Evolutionary conservation across 2,888 invertebrate species (phyloP).

Genomic region (Alsophila aescularia): DNA sequence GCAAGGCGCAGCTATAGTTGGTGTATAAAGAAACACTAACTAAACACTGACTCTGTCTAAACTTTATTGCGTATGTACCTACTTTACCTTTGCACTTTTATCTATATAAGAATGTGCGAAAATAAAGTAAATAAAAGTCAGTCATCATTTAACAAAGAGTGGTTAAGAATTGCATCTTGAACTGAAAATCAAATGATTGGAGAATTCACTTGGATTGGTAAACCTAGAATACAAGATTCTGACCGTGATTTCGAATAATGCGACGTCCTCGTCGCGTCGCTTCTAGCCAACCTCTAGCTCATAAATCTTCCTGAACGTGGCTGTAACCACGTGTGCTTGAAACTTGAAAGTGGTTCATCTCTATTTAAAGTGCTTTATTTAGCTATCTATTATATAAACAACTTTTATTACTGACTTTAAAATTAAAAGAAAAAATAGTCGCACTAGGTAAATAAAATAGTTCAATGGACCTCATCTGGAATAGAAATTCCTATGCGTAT

Average conservation of each 20-base stretch:
- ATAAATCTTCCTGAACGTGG: not conserved
- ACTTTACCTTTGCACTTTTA: too few species aligned
- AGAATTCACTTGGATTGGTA: not conserved
- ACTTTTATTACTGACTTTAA: not conserved
- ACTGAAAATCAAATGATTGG: not conserved
- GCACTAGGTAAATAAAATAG: too few species aligned
- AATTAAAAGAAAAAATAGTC: not conserved
- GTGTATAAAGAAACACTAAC: too few species aligned
- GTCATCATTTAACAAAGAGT: too few species aligned
- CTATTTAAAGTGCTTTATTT: not conserved
- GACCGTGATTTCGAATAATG: not conserved
- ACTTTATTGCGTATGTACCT: too few species aligned
- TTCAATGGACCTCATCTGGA: too few species aligned
- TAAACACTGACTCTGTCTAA: too few species aligned
- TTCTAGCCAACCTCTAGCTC: not conserved
- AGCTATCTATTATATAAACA: not conserved
- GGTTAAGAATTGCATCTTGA: too few species aligned
- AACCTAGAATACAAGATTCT: not conserved
- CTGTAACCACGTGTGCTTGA: not conserved
- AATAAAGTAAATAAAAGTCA: too few species aligned
- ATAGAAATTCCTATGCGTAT: too few species aligned
- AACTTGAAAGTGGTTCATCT: not conserved
- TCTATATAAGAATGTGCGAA: too few species aligned
- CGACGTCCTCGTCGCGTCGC: not conserved
- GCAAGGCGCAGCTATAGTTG: too few species aligned